Evolutionary conservation across 2,888 invertebrate genomes (phyloP).

Genomic region (Eustalomyia histrio): DNA sequence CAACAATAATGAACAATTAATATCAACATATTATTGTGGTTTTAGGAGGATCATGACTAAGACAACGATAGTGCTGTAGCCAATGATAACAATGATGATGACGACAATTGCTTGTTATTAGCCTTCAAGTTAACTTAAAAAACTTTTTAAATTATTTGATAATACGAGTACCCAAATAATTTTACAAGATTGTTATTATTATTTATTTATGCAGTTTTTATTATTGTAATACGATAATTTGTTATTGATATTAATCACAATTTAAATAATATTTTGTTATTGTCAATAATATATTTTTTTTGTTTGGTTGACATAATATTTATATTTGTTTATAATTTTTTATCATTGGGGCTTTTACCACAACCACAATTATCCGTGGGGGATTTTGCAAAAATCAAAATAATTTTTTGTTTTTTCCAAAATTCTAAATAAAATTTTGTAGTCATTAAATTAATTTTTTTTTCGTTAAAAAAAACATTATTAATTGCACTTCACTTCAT

Average conservation of each 20-base stretch:
- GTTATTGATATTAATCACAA: slow-evolving; percentile 38
- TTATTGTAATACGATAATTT: slow-evolving; percentile 25
- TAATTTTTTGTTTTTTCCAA: not conserved
- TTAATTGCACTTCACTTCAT: not conserved
- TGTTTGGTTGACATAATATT: not conserved
- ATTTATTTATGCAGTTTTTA: not conserved
- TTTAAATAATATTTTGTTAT: slow-evolving; percentile 5
- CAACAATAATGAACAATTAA: not conserved
- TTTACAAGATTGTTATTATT: not conserved
- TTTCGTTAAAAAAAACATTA: not conserved
- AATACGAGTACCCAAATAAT: slow-evolving; percentile 22
- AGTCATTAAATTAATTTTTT: not conserved
- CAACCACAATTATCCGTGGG: not conserved
- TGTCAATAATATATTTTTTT: too few relatives aligned
- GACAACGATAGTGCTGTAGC: slow-evolving; percentile 10
- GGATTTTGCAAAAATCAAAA: not conserved
- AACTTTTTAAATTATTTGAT: slow-evolving; percentile 37
- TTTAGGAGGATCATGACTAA: not conserved
- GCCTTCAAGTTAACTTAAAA: slow-evolving; percentile 47
- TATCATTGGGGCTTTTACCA: not conserved
- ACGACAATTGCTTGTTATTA: slow-evolving; percentile 36
- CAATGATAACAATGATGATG: slow-evolving; percentile 1
- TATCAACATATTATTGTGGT: not conserved
- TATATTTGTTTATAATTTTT: too few relatives aligned
- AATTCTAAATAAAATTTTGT: too few relatives aligned